Evolutionary conservation across 2,113 vertebrate genomes (phyloP).

Genomic region (Empidonax alnorum): DNA sequence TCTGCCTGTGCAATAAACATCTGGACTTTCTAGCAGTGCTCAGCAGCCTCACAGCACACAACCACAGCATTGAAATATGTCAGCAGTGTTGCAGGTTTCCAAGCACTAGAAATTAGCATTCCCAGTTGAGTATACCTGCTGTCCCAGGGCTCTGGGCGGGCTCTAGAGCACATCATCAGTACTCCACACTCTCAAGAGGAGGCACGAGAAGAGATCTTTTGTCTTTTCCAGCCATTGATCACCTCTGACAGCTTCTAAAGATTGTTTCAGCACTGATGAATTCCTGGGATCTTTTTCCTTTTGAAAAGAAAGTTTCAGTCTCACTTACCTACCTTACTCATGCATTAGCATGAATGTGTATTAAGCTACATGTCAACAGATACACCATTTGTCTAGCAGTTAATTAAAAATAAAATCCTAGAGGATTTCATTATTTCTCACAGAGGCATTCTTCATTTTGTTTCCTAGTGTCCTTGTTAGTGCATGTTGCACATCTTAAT

Average conservation of each 20-base stretch:
- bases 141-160: neutral
- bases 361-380: constrained; percentile 9
- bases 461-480: neutral
- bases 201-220: neutral
- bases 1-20: neutral
- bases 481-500: neutral
- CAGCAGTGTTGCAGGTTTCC: neutral
- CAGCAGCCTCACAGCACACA: neutral
- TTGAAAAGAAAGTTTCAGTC: constrained; percentile 20
- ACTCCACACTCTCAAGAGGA: neutral
- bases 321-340: neutral
- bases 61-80: neutral
- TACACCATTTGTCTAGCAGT: neutral
- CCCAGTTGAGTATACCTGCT: rapidly evolving
- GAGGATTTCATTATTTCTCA: constrained; percentile 27
- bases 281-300: neutral
- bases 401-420: constrained; percentile 34
- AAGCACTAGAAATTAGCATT: neutral
- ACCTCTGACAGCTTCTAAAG: constrained; percentile 20
- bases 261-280: neutral
- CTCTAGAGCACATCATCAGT: neutral
- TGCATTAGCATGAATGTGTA: neutral
- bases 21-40: neutral
- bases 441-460: neutral
- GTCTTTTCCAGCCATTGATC: constrained; percentile 13